Base-by-base conservation (phyloP, 2,797 vertebrate genomes). In the Apogon talboti region DNA sequence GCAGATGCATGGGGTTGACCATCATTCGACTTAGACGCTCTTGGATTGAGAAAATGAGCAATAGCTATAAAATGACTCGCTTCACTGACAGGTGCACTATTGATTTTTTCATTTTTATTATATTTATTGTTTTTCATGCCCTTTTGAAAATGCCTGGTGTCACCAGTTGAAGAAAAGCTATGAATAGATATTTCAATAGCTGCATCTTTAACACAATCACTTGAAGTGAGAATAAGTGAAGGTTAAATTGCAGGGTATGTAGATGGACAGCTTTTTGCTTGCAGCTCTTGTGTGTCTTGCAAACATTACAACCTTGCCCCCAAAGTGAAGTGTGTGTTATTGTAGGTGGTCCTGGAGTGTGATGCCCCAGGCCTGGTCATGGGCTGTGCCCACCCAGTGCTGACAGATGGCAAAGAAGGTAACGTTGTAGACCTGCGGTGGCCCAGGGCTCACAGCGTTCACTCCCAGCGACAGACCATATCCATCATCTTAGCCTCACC, bases 401-500 rank as follows among this genome's bases (percentile, higher is more conserved):
- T 89, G 89, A 92, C 89, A 89, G 89, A 93, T 93, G 90, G 83
- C 74, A 83, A 70, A 80, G 72, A 78, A 83, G 84, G 81, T 70
- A 81, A 74, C 73, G 53, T 70, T 21, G 61, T 64, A 66, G 86
- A 87, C 88, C 91, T 76, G 61, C 63, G 6, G 71, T 79, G 82
- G 85, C 86, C 88, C 71, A 45, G 2, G 74, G 88, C 83, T 64
- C 13, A 49, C 58, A 37, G 64, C 74, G 38, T 73, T 87, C 83
- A 83, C 86, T 87, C 61, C 45, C 54, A 82, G 85, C 77, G 80
- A 92, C 92, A 90, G 83, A 75, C 55, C 65, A 57, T 84, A 93
- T 93, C 88, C 89, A 94, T 94, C 93, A 94, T 90, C 76, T 79
- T 38, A 64, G 79, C 77, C 84, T 89, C 89, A 91, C 91, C 62